Base-by-base conservation (phyloP, 2,113 vertebrate species). In the Rhinogobius similis region DNA sequence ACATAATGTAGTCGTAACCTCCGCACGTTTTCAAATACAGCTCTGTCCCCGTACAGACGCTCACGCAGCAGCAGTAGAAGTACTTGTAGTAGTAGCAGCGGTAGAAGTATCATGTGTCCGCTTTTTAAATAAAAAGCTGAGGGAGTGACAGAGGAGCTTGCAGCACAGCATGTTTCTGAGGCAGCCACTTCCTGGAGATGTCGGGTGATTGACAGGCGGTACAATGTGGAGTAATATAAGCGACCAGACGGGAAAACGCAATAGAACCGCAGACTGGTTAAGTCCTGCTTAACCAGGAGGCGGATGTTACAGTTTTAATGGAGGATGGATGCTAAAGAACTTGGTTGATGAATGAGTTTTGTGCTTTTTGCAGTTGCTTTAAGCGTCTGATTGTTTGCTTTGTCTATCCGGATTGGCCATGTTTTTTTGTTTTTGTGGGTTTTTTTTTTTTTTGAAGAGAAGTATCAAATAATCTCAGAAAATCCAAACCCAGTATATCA, bases 161-260 rank as follows among this genome's bases (percentile, higher is more conserved):
- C 83, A 79, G 75, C 82, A 76, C 81, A 73, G 77, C 77, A 52
- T 68, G 86, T 84, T 72, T 89, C 84, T 77, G 77, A 82, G 76
- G 80, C 70, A 46, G 64, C 69, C 67, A 58, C 82, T 82, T 85
- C 80, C 84, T 78, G 75, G 66, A 77, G 76, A 75, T 85, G 84
- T 86, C 84, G 76, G 86, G 56, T 85, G 88, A 89, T 82, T 87
- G 86, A 87, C 85, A 84, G 83, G 70, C 2, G 44, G 70, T 78
- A 62, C 59, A 75, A 65, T 75, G 78, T 76, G 70, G 78, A 72
- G 76, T 68, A 86, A 82, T 76, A 78, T 75, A 39, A 1, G 32
- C 9, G 21, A 26, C 23, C n/a, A 27, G 66, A 46, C 62, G 24
- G 63, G 41, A 58, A 21, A 62, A 24, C 26, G 39, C 11, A 56